These are phyloP conservation scores for Raja brachyura DNA, from an alignment of 2,113 vertebrate species.

Conservation along the genomic window DNA sequence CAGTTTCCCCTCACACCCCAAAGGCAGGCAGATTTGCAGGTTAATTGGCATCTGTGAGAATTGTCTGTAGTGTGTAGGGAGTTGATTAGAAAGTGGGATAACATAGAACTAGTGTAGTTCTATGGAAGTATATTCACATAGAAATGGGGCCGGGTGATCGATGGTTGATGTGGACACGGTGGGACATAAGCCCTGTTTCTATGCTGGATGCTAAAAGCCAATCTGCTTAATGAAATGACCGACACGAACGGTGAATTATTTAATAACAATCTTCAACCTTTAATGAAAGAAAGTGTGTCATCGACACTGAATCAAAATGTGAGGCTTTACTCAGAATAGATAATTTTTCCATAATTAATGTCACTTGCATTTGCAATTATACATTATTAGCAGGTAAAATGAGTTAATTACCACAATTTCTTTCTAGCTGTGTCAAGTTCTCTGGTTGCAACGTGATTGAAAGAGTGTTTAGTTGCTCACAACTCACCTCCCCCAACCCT, in stretches of 20 bases:
- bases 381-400: constrained; percentile 34
- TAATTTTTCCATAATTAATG: constrained; percentile 31
- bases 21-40: too few species aligned
- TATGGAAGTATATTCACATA: too few species aligned
- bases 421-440: background rate
- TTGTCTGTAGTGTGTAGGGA: too few species aligned
- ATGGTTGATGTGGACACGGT: too few species aligned
- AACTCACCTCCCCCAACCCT: background rate
- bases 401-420: constrained; percentile 3
- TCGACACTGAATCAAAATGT: constrained; percentile 8
- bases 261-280: constrained; percentile 38
- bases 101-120: too few species aligned
- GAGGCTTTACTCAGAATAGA: background rate
- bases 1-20: too few species aligned
- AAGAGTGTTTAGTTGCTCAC: background rate
- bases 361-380: constrained; percentile 34
- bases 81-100: too few species aligned
- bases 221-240: background rate
- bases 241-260: constrained; percentile 31
- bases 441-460: background rate
- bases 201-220: too few species aligned
- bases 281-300: constrained; percentile 25
- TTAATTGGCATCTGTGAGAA: too few species aligned
- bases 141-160: too few species aligned
- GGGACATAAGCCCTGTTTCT: too few species aligned